Base-by-base conservation (phyloP, 2,797 vertebrate genomes). In the Silurus aristotelis region DNA sequence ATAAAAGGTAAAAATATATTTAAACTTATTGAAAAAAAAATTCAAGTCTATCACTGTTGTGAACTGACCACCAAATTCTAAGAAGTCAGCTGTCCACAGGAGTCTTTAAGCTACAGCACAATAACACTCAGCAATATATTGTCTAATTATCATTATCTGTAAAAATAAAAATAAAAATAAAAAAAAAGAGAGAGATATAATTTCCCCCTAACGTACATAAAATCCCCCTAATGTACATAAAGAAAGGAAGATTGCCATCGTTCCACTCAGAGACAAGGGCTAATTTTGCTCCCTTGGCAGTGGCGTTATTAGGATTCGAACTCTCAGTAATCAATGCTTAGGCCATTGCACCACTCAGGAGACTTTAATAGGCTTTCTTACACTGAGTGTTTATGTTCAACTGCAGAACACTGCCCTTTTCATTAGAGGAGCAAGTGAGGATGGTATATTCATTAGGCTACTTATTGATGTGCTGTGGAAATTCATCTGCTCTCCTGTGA, bases 401-500 rank as follows among this genome's bases (percentile, higher is more conserved):
- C 31, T 60, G 55, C 55, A 38, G 55, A 76, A 60, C 61, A 38
- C 19, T 38, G 72, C 52, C 9, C 9, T 79, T 48, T 72, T 79
- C 20, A 38, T 79, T 20, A 25, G 7, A 13, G 72, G 71, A 67
- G 56, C 25, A 31, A 27, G n/a, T 43, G 43, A 48, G 27, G 27
- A 64, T 64, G 20, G 48, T n/a, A 22, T 46, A n/a, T 63, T 63
- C 31, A 63, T 63, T 25, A 79, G 38, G 73, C 58, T 56, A 14
- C n/a, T 67, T 31, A 67, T 55, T 25, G 77, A 25, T 48, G 60
- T 25, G 64, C 38, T 48, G 38, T 43, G 38, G 31, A 61, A 31
- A 61, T 17, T 79, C 76, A n/a, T 79, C 76, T 63, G 17, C 78
- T 80, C 43, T 48, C 31, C 31, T 58, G 12, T 64, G 77, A 63